Conservation (phyloP, 2,888 invertebrate genomes). For the Meteorus cinctellus region DNA sequence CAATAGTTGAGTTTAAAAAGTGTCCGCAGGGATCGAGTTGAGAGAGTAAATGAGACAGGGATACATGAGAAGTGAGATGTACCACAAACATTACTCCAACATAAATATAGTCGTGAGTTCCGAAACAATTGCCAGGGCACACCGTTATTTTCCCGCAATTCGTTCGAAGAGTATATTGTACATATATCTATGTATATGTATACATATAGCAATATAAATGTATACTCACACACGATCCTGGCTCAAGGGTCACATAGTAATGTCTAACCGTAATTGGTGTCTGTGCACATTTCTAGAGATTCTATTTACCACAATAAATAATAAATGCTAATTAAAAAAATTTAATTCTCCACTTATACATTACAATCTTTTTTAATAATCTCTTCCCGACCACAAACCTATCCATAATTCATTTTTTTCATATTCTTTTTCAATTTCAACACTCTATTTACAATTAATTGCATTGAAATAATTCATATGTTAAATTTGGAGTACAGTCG, state of each 20-base stretch:
- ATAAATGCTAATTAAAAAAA: background rate
- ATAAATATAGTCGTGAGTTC: conserved; percentile 39
- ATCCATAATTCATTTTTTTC: background rate
- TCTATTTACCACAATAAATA: background rate
- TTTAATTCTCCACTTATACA: too few relatives aligned
- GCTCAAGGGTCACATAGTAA: conserved; percentile 4
- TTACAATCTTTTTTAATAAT: too few relatives aligned
- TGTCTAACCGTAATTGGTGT: background rate
- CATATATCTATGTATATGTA: background rate
- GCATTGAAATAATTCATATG: too few relatives aligned
- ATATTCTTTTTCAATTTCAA: background rate
- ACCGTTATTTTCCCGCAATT: conserved; percentile 54
- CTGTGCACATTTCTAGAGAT: background rate
- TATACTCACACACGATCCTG: background rate
- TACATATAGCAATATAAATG: background rate
- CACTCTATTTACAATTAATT: too few relatives aligned
- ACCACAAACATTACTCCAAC: background rate
- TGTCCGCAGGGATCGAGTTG: background rate
- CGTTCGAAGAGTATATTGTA: background rate
- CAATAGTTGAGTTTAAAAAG: conserved; percentile 2
- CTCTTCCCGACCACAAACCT: too few relatives aligned
- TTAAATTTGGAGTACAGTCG: too few relatives aligned
- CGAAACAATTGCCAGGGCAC: conserved; percentile 50
- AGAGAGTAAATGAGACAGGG: background rate
- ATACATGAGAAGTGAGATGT: background rate